Base-by-base conservation (phyloP, 2,888 invertebrate genomes). In the Torymus auratus region DNA sequence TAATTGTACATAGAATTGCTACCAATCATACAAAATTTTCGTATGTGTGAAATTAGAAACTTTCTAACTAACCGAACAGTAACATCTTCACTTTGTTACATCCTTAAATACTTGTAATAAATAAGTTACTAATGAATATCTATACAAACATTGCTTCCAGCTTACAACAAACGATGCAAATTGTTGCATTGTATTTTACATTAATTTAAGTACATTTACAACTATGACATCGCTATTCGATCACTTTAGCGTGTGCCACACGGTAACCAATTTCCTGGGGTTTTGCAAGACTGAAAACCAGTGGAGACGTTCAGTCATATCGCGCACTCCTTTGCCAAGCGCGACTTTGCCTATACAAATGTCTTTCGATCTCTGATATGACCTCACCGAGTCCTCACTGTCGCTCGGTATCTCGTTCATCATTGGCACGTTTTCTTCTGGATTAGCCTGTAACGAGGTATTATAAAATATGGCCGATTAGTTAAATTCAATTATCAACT, bases 231-330 rank as follows among this genome's bases (percentile, higher is more conserved):
- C 41, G 41, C 41, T 68, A 55, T 60, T 60, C 12, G 20, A n/a
- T 87, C 82, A 91, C 82, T 89, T 91, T 17, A 91, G 85, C 1
- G 86, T 86, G 78, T 91, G 91, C 91, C 91, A 91, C 11, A 89
- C 88, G 0, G 89, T 90, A 4, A 91, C 89, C n/a, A 91, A 87
- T 82, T 90, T 90, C 73, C 91, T 85, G 0, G 91, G 91, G 84
- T 89, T 91, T 82, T 91, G 90, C 14, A 91, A 83, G 1, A 91
- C 88, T 2, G 91, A 89, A 75, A 90, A 89, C 91, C 91, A 91
- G 71, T 91, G 91, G 2, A 90, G 79, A 53, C 89, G 86, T 74
- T 90, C 90, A 0, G 88, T 88, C 5, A 88, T 84, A 15, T 89
- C 90, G 55, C 89, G 87, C 0, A 91, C 91, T n/a, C 90, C 89